Evolutionary conservation across 2,888 invertebrate genomes (phyloP).

Genomic region (Parochlus steinenii): DNA sequence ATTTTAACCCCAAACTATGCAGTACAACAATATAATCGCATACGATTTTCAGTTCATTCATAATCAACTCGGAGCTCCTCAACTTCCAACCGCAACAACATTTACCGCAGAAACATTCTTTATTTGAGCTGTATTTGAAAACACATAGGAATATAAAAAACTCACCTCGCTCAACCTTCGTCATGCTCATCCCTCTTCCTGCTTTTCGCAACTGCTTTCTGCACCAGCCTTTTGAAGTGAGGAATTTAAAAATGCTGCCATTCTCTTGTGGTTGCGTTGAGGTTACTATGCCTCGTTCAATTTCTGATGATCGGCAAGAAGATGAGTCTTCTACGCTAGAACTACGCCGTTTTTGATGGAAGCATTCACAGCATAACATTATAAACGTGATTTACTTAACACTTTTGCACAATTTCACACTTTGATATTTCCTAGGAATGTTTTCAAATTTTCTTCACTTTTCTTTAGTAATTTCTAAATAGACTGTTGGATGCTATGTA

Average conservation of each 20-base stretch:
- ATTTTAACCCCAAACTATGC: too few species aligned
- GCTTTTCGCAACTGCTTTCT: conserved; percentile 43
- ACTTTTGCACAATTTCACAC: too few species aligned
- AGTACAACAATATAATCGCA: neutral
- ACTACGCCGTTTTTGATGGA: too few species aligned
- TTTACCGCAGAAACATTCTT: neutral
- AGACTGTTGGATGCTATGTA: too few species aligned
- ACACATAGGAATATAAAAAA: conserved; percentile 15
- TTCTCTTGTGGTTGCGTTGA: neutral
- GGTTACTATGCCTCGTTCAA: conserved; percentile 23
- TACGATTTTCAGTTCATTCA: neutral
- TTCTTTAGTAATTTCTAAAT: too few species aligned
- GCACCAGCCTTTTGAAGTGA: conserved; percentile 40
- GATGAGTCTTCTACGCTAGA: too few species aligned
- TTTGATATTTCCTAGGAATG: too few species aligned
- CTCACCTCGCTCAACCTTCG: conserved; percentile 62
- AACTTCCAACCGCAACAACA: neutral
- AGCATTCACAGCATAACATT: too few species aligned
- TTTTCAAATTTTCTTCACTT: too few species aligned
- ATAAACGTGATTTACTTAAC: too few species aligned
- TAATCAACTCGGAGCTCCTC: neutral
- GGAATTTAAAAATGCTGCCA: conserved; percentile 24
- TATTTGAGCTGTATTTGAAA: neutral
- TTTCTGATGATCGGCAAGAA: conserved; percentile 30
- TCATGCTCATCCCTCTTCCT: conserved; percentile 52